Percentiles rank a stretch among this genome's conserved stretches.
Evolutionary conservation across 64 coral and sea anemone species (phyloP).

Genomic region (Platygyra sinensis): DNA sequence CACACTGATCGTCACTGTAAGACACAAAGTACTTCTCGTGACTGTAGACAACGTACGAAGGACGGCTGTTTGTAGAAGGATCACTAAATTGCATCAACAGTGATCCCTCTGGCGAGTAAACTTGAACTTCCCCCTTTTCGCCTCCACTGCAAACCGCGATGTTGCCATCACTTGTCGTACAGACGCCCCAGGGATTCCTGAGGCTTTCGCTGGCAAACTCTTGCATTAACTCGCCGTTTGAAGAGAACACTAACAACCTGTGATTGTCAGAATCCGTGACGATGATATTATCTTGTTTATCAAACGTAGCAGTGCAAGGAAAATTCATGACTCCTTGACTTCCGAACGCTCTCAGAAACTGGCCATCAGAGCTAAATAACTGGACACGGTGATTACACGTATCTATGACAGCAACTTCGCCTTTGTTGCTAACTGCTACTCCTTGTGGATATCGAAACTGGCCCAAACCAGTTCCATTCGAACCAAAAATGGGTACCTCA

Average conservation of each 20-base stretch:
- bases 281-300: slow-evolving; percentile 5
- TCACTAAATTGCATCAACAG: neutral
- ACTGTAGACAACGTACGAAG: slow-evolving; percentile 28
- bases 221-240: slow-evolving; percentile 8
- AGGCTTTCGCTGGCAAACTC: neutral
- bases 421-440: slow-evolving; percentile 32
- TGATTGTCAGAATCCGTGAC: slow-evolving; percentile 44
- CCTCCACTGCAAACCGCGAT: slow-evolving; percentile 29
- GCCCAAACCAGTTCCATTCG: slow-evolving; percentile 3
- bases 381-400: slow-evolving; percentile 53
- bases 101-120: slow-evolving; percentile 25
- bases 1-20: slow-evolving; percentile 42
- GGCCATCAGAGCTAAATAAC: slow-evolving; percentile 26
- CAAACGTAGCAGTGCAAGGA: slow-evolving; percentile 13
- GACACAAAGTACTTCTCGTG: slow-evolving; percentile 41
- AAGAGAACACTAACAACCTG: slow-evolving; percentile 11
- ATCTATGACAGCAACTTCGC: slow-evolving; percentile 46
- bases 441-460: slow-evolving; percentile 44
- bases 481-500: no score
- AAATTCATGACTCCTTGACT: slow-evolving; percentile 32
- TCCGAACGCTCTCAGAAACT: slow-evolving; percentile 29
- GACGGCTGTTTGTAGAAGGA: neutral
- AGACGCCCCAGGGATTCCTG: slow-evolving; percentile 41
- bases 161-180: slow-evolving; percentile 23
- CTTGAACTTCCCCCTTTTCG: slow-evolving; percentile 32